Evolutionary conservation across 2,113 vertebrate species (phyloP).

Genomic region (Paradoxurus hermaphroditus): DNA sequence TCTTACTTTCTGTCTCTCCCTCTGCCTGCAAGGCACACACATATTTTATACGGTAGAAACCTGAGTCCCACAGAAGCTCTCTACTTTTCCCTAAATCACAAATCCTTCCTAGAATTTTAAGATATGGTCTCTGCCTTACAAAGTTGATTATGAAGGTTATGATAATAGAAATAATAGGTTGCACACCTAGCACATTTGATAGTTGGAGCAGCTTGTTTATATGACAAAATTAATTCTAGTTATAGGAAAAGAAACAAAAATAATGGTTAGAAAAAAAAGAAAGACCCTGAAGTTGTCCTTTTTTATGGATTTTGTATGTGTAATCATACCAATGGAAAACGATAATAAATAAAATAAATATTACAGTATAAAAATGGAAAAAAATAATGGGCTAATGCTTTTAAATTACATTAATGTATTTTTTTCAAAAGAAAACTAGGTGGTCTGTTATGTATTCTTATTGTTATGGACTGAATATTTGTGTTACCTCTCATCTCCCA

Average conservation of each 20-base stretch:
- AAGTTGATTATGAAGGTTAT: not conserved
- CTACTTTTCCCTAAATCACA: not conserved
- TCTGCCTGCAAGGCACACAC: not conserved
- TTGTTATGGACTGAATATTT: not conserved
- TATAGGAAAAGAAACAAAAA: not conserved
- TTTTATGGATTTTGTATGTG: not conserved
- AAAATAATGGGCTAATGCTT: not conserved
- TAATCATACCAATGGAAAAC: not conserved
- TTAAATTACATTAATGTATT: not conserved
- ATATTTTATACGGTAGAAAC: not conserved
- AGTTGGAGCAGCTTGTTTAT: not conserved
- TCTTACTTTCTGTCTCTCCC: not conserved
- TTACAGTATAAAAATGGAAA: not conserved
- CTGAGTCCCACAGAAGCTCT: not conserved
- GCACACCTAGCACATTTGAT: not conserved
- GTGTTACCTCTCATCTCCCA: not conserved
- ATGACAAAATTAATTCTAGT: not conserved
- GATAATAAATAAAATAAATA: not conserved
- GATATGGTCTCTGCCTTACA: not conserved
- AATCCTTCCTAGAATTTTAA: conserved; percentile 28
- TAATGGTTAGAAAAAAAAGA: not conserved
- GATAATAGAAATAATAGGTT: not conserved
- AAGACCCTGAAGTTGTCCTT: not conserved
- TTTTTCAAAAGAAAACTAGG: not conserved
- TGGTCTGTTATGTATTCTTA: not conserved